phyloP scores from a whole-genome alignment of 2,888 invertebrate species.

The Catonia carolina region DNA sequence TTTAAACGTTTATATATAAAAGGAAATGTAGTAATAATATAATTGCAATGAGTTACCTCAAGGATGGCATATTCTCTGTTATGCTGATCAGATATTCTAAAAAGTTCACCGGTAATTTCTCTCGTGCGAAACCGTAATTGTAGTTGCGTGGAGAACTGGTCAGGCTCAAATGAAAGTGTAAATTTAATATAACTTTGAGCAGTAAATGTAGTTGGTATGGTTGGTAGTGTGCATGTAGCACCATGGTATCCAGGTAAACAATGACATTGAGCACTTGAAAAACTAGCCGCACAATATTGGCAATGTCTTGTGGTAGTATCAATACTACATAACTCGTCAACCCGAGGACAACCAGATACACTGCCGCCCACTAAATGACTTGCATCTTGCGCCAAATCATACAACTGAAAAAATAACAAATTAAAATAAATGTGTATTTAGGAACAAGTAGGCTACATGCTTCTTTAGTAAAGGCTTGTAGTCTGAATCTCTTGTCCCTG shows the following conservation, averaged over 20 bases:
- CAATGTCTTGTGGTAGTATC: no score
- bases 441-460: background rate
- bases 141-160: slow-evolving; percentile 83
- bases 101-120: slow-evolving; percentile 86
- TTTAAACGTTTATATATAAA: no score
- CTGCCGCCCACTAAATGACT: slow-evolving; percentile 47
- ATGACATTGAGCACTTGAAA: slow-evolving; percentile 74
- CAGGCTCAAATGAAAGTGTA: slow-evolving; percentile 87
- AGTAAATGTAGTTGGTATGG: slow-evolving; percentile 85
- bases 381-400: background rate
- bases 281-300: slow-evolving; percentile 1
- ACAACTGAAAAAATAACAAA: background rate
- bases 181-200: slow-evolving; percentile 93
- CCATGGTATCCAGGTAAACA: slow-evolving; percentile 95
- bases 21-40: no score
- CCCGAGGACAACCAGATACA: slow-evolving; percentile 83
- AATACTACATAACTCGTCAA: slow-evolving; percentile 83
- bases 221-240: slow-evolving; percentile 74
- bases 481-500: no score
- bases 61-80: slow-evolving; percentile 89
- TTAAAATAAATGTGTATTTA: background rate
- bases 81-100: slow-evolving; percentile 88
- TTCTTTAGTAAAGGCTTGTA: no score
- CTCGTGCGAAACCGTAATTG: slow-evolving; percentile 89
- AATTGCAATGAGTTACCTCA: slow-evolving; percentile 53